A percentile compares a stretch with the other conserved stretches of the same genome.
Conservation (phyloP, 2,113 vertebrate genomes). For the Oryzias melastigma region DNA sequence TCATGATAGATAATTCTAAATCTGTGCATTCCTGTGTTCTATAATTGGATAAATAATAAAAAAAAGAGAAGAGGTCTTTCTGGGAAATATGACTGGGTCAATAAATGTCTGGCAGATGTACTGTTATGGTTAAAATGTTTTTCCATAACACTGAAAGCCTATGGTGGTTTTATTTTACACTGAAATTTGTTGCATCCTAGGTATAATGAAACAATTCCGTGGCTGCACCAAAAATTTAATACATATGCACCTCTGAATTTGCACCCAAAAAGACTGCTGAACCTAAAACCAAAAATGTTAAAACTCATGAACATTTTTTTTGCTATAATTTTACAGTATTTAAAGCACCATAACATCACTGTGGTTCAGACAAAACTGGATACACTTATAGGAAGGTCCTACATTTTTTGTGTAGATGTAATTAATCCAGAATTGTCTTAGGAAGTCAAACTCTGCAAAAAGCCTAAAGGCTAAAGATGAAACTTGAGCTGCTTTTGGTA, state of each 20-base stretch:
- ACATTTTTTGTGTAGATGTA: slow-evolving; percentile 55
- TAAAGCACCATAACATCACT: slow-evolving; percentile 53
- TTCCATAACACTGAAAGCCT: slow-evolving; percentile 4
- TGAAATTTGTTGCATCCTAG: slow-evolving; percentile 10
- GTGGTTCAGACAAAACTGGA: slow-evolving; percentile 47
- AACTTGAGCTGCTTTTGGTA: neutral
- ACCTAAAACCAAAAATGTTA: neutral
- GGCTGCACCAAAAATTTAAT: no score
- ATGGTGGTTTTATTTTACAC: slow-evolving; percentile 21
- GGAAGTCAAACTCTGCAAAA: neutral
- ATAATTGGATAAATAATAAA: neutral
- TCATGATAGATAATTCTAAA: neutral
- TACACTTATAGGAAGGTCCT: slow-evolving; percentile 60
- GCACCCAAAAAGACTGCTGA: no score
- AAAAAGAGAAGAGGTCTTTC: neutral
- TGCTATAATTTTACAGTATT: slow-evolving; percentile 8
- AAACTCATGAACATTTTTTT: slow-evolving; percentile 5
- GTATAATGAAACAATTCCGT: no score
- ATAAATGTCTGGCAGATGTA: slow-evolving; percentile 18
- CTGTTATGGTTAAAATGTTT: slow-evolving; percentile 9
- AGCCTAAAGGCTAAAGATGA: neutral
- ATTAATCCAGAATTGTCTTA: slow-evolving; percentile 15
- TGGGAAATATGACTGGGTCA: slow-evolving; percentile 1
- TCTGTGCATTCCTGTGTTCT: neutral
- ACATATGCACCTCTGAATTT: no score